Percentiles rank a stretch among this genome's conserved stretches.
phyloP scores from a whole-genome alignment of 1,140 invertebrate genomes.

The Yoshiicerus persimilis region DNA sequence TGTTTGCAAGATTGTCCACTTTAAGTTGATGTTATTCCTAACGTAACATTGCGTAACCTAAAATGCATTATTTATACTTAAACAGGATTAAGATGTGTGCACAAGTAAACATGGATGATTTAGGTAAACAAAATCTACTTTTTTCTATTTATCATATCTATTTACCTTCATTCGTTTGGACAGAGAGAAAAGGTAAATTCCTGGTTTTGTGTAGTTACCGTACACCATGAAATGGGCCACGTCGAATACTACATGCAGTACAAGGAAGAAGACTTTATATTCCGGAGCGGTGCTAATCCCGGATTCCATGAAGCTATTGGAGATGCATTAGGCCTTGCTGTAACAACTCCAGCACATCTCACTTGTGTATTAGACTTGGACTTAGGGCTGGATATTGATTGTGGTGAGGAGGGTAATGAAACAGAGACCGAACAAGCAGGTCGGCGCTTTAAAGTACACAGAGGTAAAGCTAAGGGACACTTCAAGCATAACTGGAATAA shows the following conservation, averaged over 20 bases:
- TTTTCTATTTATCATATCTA: neutral
- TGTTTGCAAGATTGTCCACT: too few species aligned
- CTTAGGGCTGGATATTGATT: neutral
- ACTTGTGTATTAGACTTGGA: neutral
- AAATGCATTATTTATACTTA: neutral
- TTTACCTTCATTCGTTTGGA: too few species aligned
- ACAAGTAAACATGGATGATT: conserved; percentile 56
- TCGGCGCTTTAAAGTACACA: neutral
- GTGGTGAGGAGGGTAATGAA: neutral
- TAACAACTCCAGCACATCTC: conserved; percentile 13
- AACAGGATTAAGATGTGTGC: conserved; percentile 64
- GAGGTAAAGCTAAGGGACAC: neutral
- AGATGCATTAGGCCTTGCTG: conserved; percentile 66
- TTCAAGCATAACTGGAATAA: too few species aligned
- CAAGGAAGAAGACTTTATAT: conserved; percentile 13
- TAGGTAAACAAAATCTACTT: conserved; percentile 3
- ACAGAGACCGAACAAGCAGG: neutral
- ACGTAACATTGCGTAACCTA: too few species aligned
- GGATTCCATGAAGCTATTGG: conserved; percentile 87
- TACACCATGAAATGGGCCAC: conserved; percentile 62
- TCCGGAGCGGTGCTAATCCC: conserved; percentile 51
- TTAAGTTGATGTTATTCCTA: too few species aligned
- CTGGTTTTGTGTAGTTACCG: conserved; percentile 51
- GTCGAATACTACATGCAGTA: conserved; percentile 70
- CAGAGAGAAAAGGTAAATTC: too few species aligned